These are phyloP conservation scores for Lophura swinhoii DNA, from an alignment of 2,797 vertebrate genomes.

Conservation along the genomic window DNA sequence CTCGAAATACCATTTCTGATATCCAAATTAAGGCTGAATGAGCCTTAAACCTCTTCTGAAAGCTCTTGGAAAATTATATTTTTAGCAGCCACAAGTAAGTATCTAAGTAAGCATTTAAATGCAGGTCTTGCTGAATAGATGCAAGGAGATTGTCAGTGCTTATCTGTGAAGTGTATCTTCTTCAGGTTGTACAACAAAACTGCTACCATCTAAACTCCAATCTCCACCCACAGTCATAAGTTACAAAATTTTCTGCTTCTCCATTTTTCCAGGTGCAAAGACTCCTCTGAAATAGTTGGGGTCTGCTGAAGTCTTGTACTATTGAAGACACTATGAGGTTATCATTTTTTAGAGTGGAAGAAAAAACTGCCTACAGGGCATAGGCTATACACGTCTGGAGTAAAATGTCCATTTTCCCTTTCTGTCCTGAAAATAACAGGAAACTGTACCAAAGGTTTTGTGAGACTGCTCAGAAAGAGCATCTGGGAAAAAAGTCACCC, in stretches of 20 bases:
- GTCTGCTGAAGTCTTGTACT: not conserved
- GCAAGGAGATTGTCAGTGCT: not conserved
- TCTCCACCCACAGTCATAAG: not conserved
- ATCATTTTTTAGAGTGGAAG: not conserved
- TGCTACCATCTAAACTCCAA: not conserved
- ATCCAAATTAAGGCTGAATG: not conserved
- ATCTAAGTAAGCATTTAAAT: not conserved
- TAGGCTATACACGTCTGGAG: not conserved
- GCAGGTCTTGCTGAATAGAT: not conserved
- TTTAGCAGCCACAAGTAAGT: constrained; percentile 16
- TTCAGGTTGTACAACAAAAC: not conserved
- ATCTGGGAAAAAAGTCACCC: not conserved
- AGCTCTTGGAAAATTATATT: constrained; percentile 8
- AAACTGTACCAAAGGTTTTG: constrained; percentile 17
- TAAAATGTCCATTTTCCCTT: not conserved
- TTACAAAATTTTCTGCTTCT: not conserved
- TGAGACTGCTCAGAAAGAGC: not conserved
- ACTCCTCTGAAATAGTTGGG: not conserved
- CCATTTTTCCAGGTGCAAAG: not conserved
- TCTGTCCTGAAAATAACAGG: not conserved
- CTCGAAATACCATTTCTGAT: constrained; percentile 30
- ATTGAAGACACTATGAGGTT: not conserved
- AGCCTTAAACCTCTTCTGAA: not conserved
- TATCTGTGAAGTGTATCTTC: not conserved
- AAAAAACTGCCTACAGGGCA: not conserved